Evolutionary conservation across 1,140 invertebrate species (phyloP), one percentile per base, ranked within the genome.

Genomic region (Frieseomelitta varia): DNA sequence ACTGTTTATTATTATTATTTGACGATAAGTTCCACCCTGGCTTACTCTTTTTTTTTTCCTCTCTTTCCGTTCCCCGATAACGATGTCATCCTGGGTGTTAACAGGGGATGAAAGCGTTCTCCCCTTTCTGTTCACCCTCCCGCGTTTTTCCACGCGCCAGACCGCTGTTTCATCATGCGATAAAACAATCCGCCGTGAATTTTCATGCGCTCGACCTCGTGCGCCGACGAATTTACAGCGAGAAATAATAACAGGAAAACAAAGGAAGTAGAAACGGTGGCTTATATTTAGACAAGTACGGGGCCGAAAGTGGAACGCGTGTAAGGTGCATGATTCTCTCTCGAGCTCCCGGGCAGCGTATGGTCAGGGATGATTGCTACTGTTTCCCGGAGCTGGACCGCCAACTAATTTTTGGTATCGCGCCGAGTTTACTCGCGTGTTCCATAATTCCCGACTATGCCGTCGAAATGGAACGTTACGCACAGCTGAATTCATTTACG

Each of bases 331-430:
- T 27, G 79, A 86, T 86, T 86, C 73, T 86, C 73, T 86, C 73
- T n/a, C 47, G 63, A 61, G 77, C 30, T 68, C 24, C 55, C 34
- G 21, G 30, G 55, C 71, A 69, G 34, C 81, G 77, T 86, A 83
- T 71, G 75, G 80, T 65, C 81, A 88, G 86, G 77, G 84, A 87
- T 65, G 79, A 88, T 88, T 63, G 63, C 63, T 68, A 82, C 88
- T 88, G 87, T 79, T 85, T 85, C 65, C 76, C 55, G 58, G 69
- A 58, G 78, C 79, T 55, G 86, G 77, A 85, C 87, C 75, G 87
- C 87, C 84, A 88, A 85, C 82, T 85, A 88, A 88, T 88, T 88
- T 88, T 88, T 88, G 87, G 87, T 87, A 67, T 78, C 58, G 86
- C 80, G 87, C 87, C 87, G 87, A 88, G 87, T 88, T 85, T 80